Evolutionary conservation across 2,113 vertebrate genomes (phyloP).

Genomic region (Aepyceros melampus): DNA sequence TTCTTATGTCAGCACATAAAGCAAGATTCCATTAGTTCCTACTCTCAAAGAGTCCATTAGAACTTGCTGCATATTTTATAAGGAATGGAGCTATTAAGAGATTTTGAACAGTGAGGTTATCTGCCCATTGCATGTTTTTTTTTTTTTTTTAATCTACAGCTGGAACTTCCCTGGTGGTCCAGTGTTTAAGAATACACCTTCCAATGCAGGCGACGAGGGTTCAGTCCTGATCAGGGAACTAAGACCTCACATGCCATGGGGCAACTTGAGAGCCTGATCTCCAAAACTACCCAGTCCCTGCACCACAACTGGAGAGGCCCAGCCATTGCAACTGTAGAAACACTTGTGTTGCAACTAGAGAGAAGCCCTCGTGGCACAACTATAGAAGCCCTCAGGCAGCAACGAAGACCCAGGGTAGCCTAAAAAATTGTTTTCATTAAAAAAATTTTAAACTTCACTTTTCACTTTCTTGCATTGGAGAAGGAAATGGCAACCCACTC

Average conservation of each 20-base stretch:
- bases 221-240: not conserved
- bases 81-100: not conserved
- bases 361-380: not conserved
- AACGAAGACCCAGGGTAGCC: not conserved
- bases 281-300: not conserved
- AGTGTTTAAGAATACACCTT: not conserved
- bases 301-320: not conserved
- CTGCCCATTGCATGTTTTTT: not conserved
- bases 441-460: not conserved
- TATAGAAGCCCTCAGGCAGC: not conserved
- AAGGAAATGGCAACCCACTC: no score
- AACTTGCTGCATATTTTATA: not conserved
- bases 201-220: rapidly evolving
- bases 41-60: not conserved
- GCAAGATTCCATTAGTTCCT: not conserved
- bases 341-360: not conserved
- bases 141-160: not conserved
- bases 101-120: slow-evolving; percentile 14
- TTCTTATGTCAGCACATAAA: not conserved
- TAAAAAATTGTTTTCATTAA: not conserved
- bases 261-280: not conserved
- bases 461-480: no score
- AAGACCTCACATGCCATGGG: not conserved
- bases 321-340: not conserved
- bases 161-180: not conserved